phyloP scores from a whole-genome alignment of 2,797 vertebrate genomes.

The Loriculus beryllinus region DNA sequence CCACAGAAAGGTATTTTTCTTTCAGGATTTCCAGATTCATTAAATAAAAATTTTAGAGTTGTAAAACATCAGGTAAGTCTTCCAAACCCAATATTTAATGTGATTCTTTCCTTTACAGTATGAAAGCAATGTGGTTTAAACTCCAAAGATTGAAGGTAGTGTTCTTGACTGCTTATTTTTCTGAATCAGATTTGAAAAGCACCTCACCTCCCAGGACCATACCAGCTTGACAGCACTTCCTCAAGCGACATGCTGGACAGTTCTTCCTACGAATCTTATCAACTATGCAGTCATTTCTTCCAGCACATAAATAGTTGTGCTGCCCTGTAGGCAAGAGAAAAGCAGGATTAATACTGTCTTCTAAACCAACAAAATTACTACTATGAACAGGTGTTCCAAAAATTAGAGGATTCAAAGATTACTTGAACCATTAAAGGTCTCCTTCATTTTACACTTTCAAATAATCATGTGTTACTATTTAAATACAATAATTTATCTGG shows the following conservation, averaged over 20 bases:
- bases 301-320: constrained; percentile 96
- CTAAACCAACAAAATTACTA: not conserved
- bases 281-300: constrained; percentile 97
- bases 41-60: not conserved
- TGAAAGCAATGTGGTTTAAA: not conserved
- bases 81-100: not conserved
- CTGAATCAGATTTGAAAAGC: not conserved
- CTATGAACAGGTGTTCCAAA: not conserved
- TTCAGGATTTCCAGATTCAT: not conserved
- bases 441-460: not conserved
- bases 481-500: not conserved
- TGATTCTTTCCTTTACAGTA: not conserved
- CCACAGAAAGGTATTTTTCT: not conserved
- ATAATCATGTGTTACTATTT: not conserved
- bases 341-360: not conserved
- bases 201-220: constrained; percentile 97
- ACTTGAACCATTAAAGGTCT: not conserved
- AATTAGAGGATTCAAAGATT: not conserved
- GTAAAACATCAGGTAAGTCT: not conserved
- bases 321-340: constrained; percentile 81
- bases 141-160: not conserved
- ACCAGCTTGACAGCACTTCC: constrained; percentile 96
- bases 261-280: constrained; percentile 99
- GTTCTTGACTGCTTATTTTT: not conserved
- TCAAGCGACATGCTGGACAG: constrained; percentile 93